Conservation (phyloP, 1,140 invertebrate genomes). For the Proales similis region DNA sequence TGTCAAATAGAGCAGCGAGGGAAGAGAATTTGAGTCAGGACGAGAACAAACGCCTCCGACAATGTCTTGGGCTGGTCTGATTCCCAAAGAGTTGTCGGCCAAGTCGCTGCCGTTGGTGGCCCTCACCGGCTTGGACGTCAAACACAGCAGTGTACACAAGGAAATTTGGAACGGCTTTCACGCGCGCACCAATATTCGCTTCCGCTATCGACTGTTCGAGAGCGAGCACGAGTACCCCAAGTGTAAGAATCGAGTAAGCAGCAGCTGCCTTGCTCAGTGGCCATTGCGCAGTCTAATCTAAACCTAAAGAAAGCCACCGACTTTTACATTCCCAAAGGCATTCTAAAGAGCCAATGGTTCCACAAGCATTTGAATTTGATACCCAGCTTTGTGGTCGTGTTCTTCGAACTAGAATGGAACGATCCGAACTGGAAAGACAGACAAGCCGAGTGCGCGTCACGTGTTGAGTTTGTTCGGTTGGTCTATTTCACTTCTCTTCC, state of each 20-base stretch:
- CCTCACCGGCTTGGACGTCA: slow-evolving; percentile 73
- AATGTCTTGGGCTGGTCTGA: slow-evolving; percentile 53
- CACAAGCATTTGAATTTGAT: slow-evolving; percentile 80
- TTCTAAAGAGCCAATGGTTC: slow-evolving; percentile 90
- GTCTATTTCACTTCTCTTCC: not conserved
- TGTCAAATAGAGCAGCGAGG: not conserved
- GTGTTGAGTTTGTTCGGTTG: slow-evolving; percentile 76
- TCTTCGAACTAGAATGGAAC: slow-evolving; percentile 95
- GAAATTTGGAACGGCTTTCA: slow-evolving; percentile 85
- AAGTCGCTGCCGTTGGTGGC: slow-evolving; percentile 74
- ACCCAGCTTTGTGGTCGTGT: slow-evolving; percentile 83
- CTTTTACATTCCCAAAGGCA: slow-evolving; percentile 65
- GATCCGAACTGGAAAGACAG: slow-evolving; percentile 85
- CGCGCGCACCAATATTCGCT: slow-evolving; percentile 68
- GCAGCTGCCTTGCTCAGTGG: not conserved
- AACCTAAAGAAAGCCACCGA: slow-evolving; percentile 1
- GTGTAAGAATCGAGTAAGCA: slow-evolving; percentile 70
- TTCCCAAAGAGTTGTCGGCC: slow-evolving; percentile 60
- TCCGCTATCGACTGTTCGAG: slow-evolving; percentile 68
- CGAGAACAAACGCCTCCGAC: too few species aligned
- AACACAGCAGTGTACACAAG: slow-evolving; percentile 75
- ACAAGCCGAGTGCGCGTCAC: slow-evolving; percentile 79
- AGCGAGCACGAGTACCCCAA: slow-evolving; percentile 72
- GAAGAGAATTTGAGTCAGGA: too few species aligned
- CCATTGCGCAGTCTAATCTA: not conserved